Percentiles rank a stretch among this genome's conserved stretches.
Conservation (phyloP, 2,797 vertebrate genomes). For the Chrosomus eos region DNA sequence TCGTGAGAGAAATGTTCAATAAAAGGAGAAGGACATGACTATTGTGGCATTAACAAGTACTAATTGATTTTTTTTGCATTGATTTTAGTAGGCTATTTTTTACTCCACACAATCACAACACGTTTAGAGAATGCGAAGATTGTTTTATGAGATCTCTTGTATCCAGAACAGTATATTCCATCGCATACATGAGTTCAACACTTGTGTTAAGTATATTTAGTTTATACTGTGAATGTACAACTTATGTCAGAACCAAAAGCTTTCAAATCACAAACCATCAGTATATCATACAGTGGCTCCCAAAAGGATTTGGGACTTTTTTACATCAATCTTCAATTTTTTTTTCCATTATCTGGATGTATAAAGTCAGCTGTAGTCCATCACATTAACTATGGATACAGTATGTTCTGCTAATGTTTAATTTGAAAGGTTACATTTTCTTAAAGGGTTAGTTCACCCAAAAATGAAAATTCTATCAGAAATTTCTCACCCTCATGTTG, state of each 20-base stretch:
- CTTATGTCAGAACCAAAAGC: neutral
- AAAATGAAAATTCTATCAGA: too few relatives aligned
- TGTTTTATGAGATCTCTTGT: neutral
- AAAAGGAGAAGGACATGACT: slow-evolving; percentile 19
- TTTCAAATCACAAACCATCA: neutral
- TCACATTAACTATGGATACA: neutral
- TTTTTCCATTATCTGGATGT: neutral
- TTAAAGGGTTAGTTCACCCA: too few relatives aligned
- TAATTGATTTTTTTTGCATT: neutral
- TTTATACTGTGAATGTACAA: neutral
- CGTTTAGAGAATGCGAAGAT: neutral
- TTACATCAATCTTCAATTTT: neutral
- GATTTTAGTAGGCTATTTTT: neutral
- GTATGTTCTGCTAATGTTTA: too few relatives aligned
- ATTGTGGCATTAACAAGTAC: slow-evolving; percentile 28
- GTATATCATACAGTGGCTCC: neutral
- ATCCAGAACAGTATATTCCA: neutral
- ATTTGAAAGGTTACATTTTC: too few relatives aligned
- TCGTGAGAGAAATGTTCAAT: slow-evolving; percentile 1
- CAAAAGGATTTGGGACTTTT: neutral
- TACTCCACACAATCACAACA: neutral
- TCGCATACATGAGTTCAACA: neutral
- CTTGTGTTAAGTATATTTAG: neutral
- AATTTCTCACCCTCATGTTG: too few relatives aligned
- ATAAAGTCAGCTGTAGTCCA: neutral